Percentiles rank a stretch among this genome's conserved stretches.
Conservation (phyloP, 2,888 invertebrate genomes). For the Tribolium freemani region DNA sequence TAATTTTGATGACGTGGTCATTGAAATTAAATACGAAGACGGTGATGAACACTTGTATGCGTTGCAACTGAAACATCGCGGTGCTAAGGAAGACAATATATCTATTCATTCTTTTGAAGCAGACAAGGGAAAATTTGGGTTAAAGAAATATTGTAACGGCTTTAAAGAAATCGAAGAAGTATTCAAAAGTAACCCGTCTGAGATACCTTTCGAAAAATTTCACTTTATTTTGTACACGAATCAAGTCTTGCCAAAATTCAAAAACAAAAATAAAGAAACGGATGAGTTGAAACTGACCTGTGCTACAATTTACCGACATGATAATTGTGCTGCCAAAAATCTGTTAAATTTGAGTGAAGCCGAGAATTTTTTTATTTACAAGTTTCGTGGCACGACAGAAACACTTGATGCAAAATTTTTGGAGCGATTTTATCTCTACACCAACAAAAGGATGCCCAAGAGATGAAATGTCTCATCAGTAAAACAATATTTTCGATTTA, state of each 20-base stretch:
- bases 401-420: not conserved
- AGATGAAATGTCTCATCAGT: not conserved
- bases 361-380: not conserved
- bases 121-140: not conserved
- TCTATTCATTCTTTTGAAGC: not conserved
- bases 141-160: not conserved
- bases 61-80: slow-evolving; percentile 1
- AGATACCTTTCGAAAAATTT: slow-evolving; percentile 3
- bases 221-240: slow-evolving; percentile 8
- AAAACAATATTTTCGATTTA: not conserved
- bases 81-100: not conserved
- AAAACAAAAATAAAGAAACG: not conserved
- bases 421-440: slow-evolving; percentile 1
- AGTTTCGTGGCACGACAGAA: not conserved
- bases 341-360: not conserved
- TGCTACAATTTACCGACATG: not conserved
- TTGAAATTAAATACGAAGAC: slow-evolving; percentile 1
- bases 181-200: not conserved
- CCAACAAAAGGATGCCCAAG: slow-evolving; percentile 6
- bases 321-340: not conserved
- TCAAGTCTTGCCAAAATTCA: not conserved
- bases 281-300: not conserved
- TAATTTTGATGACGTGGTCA: slow-evolving; percentile 2
- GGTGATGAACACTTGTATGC: slow-evolving; percentile 6
- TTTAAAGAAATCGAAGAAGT: not conserved